Conservation (phyloP, 92 coral and sea anemone genomes). For the Pocillopora meandrina region DNA sequence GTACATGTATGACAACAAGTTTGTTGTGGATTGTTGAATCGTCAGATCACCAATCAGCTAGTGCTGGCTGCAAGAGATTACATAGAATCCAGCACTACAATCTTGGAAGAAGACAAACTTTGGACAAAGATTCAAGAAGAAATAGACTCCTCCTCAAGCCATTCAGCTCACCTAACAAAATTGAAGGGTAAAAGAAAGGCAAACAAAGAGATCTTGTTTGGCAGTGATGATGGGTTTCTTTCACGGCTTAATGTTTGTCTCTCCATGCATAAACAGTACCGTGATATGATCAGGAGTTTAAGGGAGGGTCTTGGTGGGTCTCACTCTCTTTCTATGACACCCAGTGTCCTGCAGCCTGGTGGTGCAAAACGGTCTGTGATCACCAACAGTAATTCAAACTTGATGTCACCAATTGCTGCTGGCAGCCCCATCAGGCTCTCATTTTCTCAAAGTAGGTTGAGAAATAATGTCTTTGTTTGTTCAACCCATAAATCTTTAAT, state of each 20-base stretch:
- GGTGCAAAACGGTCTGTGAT: slow-evolving; percentile 56
- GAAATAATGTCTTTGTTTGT: too few relatives aligned
- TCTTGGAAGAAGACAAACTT: slow-evolving; percentile 83
- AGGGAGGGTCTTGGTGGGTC: slow-evolving; percentile 91
- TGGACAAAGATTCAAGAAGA: slow-evolving; percentile 91
- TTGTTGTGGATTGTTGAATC: background rate
- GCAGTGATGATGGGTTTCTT: slow-evolving; percentile 82
- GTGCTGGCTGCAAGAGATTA: slow-evolving; percentile 83
- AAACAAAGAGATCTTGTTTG: slow-evolving; percentile 56
- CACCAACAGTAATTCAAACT: slow-evolving; percentile 72
- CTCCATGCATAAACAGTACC: slow-evolving; percentile 91
- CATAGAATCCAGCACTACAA: slow-evolving; percentile 62
- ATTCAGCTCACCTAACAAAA: slow-evolving; percentile 52
- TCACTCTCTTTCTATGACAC: slow-evolving; percentile 78
- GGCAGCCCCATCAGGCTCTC: slow-evolving; percentile 73
- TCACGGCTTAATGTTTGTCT: slow-evolving; percentile 83
- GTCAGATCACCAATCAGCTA: slow-evolving; percentile 87
- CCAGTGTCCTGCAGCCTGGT: slow-evolving; percentile 56
- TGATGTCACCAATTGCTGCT: slow-evolving; percentile 67
- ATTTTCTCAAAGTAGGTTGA: slow-evolving; percentile 78
- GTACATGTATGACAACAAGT: background rate
- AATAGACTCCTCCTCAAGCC: slow-evolving; percentile 51
- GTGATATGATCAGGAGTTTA: slow-evolving; percentile 96
- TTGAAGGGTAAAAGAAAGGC: slow-evolving; percentile 72
- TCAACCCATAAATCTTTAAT: too few relatives aligned